Conservation (phyloP, 2,888 invertebrate genomes). For the Dicycla oo region DNA sequence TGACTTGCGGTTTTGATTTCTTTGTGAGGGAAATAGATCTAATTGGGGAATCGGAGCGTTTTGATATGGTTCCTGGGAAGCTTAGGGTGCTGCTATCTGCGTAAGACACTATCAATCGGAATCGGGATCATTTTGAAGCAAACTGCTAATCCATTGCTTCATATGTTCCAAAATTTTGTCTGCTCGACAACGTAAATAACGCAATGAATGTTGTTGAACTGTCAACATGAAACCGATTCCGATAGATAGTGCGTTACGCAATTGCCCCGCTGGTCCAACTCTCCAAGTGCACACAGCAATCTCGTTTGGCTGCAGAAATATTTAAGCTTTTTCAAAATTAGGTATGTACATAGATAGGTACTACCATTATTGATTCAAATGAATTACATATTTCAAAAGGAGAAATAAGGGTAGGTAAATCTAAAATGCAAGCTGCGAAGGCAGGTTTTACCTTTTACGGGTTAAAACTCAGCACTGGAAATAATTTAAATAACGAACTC, state of each 20-base stretch:
- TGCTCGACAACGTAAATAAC: too few species aligned
- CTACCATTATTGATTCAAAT: background rate
- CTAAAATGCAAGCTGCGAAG: background rate
- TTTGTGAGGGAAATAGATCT: constrained; percentile 8
- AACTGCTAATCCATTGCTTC: too few species aligned
- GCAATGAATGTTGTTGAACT: too few species aligned
- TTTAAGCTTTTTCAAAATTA: background rate
- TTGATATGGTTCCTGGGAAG: background rate
- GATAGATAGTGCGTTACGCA: too few species aligned
- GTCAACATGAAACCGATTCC: too few species aligned
- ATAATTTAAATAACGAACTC: background rate
- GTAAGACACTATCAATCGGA: too few species aligned
- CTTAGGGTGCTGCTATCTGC: too few species aligned
- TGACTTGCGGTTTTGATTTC: constrained; percentile 4
- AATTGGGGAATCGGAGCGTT: constrained; percentile 11
- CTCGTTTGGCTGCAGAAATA: background rate
- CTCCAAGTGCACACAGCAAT: background rate
- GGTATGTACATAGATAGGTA: background rate
- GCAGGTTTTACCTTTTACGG: too few species aligned
- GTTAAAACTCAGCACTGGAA: background rate
- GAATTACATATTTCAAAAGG: background rate
- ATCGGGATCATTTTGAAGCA: too few species aligned
- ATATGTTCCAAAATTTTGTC: too few species aligned
- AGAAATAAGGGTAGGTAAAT: background rate
- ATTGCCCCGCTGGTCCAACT: too few species aligned